Evolutionary conservation across 2,888 invertebrate species (phyloP).

Genomic region (Apamea sordens): DNA sequence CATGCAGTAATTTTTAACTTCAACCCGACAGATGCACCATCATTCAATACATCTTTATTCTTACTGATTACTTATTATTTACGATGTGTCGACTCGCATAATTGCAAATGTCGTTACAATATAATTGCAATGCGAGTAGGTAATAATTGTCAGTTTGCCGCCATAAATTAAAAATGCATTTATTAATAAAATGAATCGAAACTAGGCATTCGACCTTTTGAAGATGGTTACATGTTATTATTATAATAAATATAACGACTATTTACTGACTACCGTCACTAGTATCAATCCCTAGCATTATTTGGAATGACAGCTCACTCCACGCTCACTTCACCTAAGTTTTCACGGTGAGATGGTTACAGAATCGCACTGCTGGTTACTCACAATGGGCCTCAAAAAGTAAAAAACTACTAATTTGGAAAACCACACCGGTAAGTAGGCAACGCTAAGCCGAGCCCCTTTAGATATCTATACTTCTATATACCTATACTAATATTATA

Average conservation of each 20-base stretch:
- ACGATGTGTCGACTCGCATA: constrained; percentile 54
- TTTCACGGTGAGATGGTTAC: no score
- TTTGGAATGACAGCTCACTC: no score
- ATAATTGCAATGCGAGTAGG: constrained; percentile 44
- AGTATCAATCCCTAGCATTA: no score
- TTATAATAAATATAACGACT: background rate
- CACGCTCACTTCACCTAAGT: no score
- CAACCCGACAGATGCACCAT: constrained; percentile 23
- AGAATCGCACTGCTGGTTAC: background rate
- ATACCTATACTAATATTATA: no score
- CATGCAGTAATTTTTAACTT: background rate
- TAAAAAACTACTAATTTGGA: background rate
- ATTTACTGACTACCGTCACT: background rate
- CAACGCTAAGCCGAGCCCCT: no score
- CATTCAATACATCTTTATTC: constrained; percentile 8
- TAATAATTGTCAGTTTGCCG: constrained; percentile 51
- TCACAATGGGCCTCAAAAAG: background rate
- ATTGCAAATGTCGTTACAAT: constrained; percentile 56
- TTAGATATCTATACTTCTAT: no score
- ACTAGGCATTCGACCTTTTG: constrained; percentile 42
- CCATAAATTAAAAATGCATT: constrained; percentile 51
- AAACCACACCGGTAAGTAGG: background rate
- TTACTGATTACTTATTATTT: constrained; percentile 57
- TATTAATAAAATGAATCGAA: constrained; percentile 44
- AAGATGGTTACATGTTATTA: constrained; percentile 1